Base-by-base conservation (phyloP, 2,113 vertebrate genomes). In the Crocuta crocuta region DNA sequence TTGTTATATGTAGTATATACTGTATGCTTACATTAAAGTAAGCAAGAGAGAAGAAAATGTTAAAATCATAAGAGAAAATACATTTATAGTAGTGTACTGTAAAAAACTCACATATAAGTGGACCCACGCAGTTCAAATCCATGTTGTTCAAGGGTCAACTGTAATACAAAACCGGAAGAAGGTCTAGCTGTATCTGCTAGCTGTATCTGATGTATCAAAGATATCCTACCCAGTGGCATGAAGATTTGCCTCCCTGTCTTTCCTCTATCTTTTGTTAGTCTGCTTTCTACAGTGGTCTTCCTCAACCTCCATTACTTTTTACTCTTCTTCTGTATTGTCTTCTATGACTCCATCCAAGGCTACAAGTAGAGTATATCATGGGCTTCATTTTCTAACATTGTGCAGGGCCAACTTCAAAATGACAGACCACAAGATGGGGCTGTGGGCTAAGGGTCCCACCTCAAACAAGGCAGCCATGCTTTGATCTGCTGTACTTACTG, bases 361-460 rank as follows among this genome's bases (percentile, higher is more conserved):
- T 93, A 86, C 6, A 33, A 0, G 19, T 53, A 33, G 28, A 63
- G 31, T 88, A 26, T n/a, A 61, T 68, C 73, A 17, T 0, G 0
- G 45, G 66, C 73, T 73, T 93, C n/a, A 74, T 26, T 93, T 91
- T 86, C 66, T 76, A 39, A 90, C 66, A 80, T 58, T 73, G 70
- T n/a, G 11, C 23, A 73, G 13, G 31, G n/a, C 53, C 35, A 45
- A 84, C 63, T 66, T 73, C n/a, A 89, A 89, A 95, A 79, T 80
- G 53, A 65, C 45, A 71, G 70, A 45, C 71, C 85, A 90, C 15
- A 90, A 87, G 24, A 76, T 91, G 26, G 66, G 55, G 26, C 45
- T 91, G 73, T 81, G 33, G 31, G 33, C 39, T 68, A 92, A 79
- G 28, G 66, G 35, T 50, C 35, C 48, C 53, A 74, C n/a, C n/a